A percentile compares a stretch with the other conserved stretches of the same genome.
Evolutionary conservation across 2,113 vertebrate species (phyloP).

Genomic region (Pterophyllum scalare): DNA sequence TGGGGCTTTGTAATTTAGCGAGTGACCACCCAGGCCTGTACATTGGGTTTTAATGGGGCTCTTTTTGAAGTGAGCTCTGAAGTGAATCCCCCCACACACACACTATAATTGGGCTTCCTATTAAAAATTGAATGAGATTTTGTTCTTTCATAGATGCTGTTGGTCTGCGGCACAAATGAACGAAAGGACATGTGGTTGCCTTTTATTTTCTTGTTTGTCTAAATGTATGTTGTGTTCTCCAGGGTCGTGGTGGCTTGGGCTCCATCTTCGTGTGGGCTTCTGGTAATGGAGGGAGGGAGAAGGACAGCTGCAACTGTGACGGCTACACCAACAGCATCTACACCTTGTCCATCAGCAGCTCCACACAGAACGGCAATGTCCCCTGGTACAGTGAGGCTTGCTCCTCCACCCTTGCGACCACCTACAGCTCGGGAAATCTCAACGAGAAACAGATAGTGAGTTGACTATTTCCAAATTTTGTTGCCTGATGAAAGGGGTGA

Average conservation of each 20-base stretch:
- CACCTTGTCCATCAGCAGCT: conserved; percentile 98
- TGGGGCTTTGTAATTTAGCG: conserved; percentile 60
- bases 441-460: conserved; percentile 98
- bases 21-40: conserved; percentile 53
- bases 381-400: conserved; percentile 99
- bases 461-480: conserved; percentile 46
- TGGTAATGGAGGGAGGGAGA: conserved; percentile 94
- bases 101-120: conserved; percentile 44
- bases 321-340: conserved; percentile 99
- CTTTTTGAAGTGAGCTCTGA: conserved; percentile 37
- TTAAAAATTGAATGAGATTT: conserved; percentile 46
- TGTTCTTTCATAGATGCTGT: conserved; percentile 20
- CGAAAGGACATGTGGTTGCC: conserved; percentile 3
- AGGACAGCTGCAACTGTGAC: conserved; percentile 98
- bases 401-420: conserved; percentile 97
- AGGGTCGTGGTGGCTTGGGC: conserved; percentile 93
- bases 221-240: conserved; percentile 75
- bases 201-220: not conserved
- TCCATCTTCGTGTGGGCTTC: conserved; percentile 99
- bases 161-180: conserved; percentile 16
- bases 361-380: conserved; percentile 92
- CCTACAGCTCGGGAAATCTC: conserved; percentile 96
- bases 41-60: conserved; percentile 43
- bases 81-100: conserved; percentile 23
- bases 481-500: not conserved